A percentile compares a stretch with the other conserved stretches of the same genome.
Evolutionary conservation across 2,888 invertebrate species (phyloP).

Genomic region (Latrodectus elegans): DNA sequence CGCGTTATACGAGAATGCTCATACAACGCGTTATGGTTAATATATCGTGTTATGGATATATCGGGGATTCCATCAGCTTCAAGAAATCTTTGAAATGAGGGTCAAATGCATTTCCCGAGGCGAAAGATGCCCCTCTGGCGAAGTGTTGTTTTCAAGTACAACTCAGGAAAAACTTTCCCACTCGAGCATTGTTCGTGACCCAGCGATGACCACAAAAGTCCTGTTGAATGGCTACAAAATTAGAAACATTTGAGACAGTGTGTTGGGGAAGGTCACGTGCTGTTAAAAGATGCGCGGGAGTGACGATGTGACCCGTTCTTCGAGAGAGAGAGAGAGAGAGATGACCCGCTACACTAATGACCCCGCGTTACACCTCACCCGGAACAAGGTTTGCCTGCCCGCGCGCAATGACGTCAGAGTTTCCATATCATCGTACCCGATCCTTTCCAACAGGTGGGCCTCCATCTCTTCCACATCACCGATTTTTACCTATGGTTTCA

Average conservation of each 20-base stretch:
- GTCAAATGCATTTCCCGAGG: too few species aligned
- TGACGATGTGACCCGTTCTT: slow-evolving; percentile 33
- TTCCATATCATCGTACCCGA: neutral
- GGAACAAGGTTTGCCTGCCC: slow-evolving; percentile 53
- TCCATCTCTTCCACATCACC: neutral
- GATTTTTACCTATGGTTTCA: too few species aligned
- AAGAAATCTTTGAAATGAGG: too few species aligned
- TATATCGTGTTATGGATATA: too few species aligned
- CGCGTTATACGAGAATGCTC: too few species aligned
- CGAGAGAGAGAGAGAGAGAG: slow-evolving; percentile 16
- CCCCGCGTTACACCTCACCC: slow-evolving; percentile 52
- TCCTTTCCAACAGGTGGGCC: neutral
- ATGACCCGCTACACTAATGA: slow-evolving; percentile 67
- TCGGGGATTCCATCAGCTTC: too few species aligned
- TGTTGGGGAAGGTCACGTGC: slow-evolving; percentile 21
- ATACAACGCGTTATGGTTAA: too few species aligned
- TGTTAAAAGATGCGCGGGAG: slow-evolving; percentile 47
- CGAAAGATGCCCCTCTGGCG: too few species aligned
- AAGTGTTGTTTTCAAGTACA: too few species aligned
- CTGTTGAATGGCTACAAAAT: neutral
- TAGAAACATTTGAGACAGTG: neutral
- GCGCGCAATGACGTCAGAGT: slow-evolving; percentile 16
- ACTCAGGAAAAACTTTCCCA: too few species aligned
- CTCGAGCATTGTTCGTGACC: neutral
- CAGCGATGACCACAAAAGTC: neutral